Base-by-base conservation (phyloP, 23 tunicate species). In the Halocynthia roretzi region DNA sequence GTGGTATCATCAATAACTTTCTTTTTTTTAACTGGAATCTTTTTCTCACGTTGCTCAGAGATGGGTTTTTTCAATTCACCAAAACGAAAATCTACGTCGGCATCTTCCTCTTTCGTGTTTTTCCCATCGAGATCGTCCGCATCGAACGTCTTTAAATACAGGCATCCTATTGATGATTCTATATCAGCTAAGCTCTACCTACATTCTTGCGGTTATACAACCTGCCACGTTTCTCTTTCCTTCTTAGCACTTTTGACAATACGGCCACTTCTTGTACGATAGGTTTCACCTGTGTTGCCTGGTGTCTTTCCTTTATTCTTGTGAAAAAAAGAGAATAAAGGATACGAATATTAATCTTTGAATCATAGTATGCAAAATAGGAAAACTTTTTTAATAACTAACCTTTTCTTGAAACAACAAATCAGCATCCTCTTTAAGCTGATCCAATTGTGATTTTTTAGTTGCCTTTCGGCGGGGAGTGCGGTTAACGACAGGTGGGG, bases 241-340 rank as follows among this genome's bases (percentile, higher is more conserved):
- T 54, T 9, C 21, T 74, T 74, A 7, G 62, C 56, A 56, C 78
- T 74, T 56, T 74, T 74, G 11, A 74, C 78, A 19, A 40, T 74
- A 40, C 78, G 19, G 0, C 78, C 78, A 74, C 78, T 74, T 53
- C 78, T 54, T 74, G 78, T 74, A 8, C 60, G 54, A 6, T 74
- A 74, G 10, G 78, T 48, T 50, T 48, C 76, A 4, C 76, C 76
- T 65, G 21, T 48, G 23, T 48, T 31, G 44, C 4, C 44, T 31
- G 44, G 44, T 31, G 44, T 31, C 44, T 31, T 31, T 1, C 44
- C 44, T 31, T 31, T 31, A 31, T 31, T 31, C 44, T 31, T 31
- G 44, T 1, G 44, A 31, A 31, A 31, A 31, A 31, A 31, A 31
- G 44, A 31, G 44, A 31, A 1, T 31, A 31, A 31, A 4, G 44